These are phyloP conservation scores for Hydropotes inermis DNA, from an alignment of 2,113 vertebrate genomes.

Conservation along the genomic window DNA sequence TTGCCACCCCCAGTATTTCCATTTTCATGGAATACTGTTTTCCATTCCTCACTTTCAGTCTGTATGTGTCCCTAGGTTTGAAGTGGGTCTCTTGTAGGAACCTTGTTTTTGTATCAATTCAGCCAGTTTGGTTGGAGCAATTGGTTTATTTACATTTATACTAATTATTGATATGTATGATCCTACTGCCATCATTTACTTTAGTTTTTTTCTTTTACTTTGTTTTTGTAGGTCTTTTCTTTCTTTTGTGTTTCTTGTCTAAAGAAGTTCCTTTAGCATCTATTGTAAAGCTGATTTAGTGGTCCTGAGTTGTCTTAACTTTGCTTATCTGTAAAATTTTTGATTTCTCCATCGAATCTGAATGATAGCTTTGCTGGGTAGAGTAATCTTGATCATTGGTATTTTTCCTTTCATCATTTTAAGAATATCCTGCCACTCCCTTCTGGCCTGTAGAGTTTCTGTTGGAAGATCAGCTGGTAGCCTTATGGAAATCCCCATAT, in stretches of 20 bases:
- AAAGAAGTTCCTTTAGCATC: neutral
- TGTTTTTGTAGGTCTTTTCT: neutral
- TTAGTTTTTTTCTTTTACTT: neutral
- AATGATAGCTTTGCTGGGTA: neutral
- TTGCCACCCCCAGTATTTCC: neutral
- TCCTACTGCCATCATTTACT: neutral
- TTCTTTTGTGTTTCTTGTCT: neutral
- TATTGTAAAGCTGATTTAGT: neutral
- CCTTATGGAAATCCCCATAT: neutral
- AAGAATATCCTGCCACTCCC: neutral
- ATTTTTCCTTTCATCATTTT: neutral
- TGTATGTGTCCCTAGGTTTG: neutral
- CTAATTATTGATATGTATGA: neutral
- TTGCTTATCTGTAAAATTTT: neutral
- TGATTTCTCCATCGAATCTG: neutral
- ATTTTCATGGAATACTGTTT: neutral
- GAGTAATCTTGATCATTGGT: neutral
- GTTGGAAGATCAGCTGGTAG: neutral
- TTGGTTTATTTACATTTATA: neutral
- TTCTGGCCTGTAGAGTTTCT: neutral
- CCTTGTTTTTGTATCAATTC: neutral
- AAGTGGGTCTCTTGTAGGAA: neutral
- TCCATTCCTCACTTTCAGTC: neutral
- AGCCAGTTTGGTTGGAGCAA: neutral
- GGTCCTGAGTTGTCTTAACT: neutral